Evolutionary conservation across 35 echinoderm and acorn worm species (phyloP), one percentile per base, ranked within the genome.

Genomic region (Chiridota heheva): DNA sequence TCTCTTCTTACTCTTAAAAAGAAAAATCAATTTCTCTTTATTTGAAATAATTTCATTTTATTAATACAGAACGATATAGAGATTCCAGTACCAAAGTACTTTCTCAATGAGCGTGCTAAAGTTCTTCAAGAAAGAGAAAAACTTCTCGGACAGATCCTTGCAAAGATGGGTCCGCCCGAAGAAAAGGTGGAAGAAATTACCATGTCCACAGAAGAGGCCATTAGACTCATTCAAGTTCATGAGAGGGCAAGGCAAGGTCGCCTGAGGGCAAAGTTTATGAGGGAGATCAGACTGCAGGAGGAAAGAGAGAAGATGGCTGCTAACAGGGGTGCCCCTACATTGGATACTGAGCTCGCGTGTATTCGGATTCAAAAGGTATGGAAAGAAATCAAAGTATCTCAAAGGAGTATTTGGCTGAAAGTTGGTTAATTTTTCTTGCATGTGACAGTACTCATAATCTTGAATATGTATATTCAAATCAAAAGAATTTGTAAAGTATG

Each of bases 121-220:
- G 86, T 88, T 15, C 76, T 98, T 15, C 95, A 98, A 53, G 95
- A 98, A 13, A 51, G 95, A 20, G 95, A 98, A 60, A 98, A 98
- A 72, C 81, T 98, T 37, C 89, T 98, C 36, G 95, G 95, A 16
- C 95, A 98, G 57, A 98, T 98, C 76, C 71, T 98, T 30, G 95
- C 95, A 56, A 98, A 98, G 81, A 98, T 98, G 95, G 95, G 95
- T 17, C 95, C 95, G 40, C 95, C 86, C 2, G 95, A 98, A 47
- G 95, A 98, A 64, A 87, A 80, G 46, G 82, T 73, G 26, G 89
- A 91, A 63, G 95, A 98, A 58, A 67, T 89, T 24, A 88, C 60
- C 45, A 98, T 98, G 89, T 87, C 95, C 3, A 70, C 89, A 35
- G 89, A 98, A 35, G 95, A 98, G 33, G 95, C 89, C 17, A 81